Evolutionary conservation across 2,888 invertebrate species (phyloP).

Genomic region (Pelosia muscerda): DNA sequence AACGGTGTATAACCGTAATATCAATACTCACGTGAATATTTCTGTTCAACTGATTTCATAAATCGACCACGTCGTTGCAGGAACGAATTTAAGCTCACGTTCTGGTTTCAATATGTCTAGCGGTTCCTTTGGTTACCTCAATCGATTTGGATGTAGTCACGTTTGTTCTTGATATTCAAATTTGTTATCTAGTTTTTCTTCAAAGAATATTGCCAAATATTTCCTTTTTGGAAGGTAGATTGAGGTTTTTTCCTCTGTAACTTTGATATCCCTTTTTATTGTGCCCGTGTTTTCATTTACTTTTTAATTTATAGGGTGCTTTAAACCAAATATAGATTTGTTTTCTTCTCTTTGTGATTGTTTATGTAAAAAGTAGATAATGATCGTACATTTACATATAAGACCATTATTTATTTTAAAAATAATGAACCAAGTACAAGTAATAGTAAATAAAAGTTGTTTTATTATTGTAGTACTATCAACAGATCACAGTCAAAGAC

Average conservation of each 20-base stretch:
- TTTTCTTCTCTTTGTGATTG: too few species aligned
- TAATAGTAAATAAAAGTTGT: too few species aligned
- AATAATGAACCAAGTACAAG: too few species aligned
- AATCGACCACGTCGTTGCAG: conserved; percentile 19
- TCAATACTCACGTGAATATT: conserved; percentile 11
- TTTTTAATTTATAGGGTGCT: too few species aligned
- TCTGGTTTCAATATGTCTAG: conserved; percentile 27
- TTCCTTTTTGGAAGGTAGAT: background rate
- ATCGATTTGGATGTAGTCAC: conserved; percentile 5
- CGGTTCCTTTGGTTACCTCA: conserved; percentile 8
- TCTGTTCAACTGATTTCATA: conserved; percentile 14
- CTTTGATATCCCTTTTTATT: background rate
- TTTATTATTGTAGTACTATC: too few species aligned
- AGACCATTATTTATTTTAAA: too few species aligned
- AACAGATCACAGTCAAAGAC: too few species aligned
- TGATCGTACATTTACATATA: too few species aligned
- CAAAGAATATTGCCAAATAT: conserved; percentile 12
- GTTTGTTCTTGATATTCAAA: conserved; percentile 6
- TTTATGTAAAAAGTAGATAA: too few species aligned
- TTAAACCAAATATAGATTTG: too few species aligned
- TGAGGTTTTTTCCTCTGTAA: background rate
- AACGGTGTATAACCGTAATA: conserved; percentile 6
- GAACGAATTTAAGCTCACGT: conserved; percentile 12
- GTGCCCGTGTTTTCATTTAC: background rate
- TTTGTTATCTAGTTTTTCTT: conserved; percentile 8